Percentiles rank a stretch among this genome's conserved stretches.
These are phyloP conservation scores for Channa argus DNA, from an alignment of 2,113 vertebrate species.

Conservation along the genomic window DNA sequence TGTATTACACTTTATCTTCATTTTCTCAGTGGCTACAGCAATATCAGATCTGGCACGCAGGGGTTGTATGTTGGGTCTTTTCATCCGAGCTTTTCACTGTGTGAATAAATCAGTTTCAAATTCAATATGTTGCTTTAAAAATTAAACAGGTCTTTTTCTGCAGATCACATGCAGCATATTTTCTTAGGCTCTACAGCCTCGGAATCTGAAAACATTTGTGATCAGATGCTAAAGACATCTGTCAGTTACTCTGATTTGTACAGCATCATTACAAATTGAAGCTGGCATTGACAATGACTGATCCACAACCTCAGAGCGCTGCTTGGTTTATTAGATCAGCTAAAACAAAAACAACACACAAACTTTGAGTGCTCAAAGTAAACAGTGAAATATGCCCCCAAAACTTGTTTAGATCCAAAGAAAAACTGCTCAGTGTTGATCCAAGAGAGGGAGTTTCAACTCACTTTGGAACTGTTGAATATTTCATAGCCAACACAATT, in stretches of 20 bases:
- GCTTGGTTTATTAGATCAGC: conserved; percentile 20
- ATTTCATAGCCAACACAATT: conserved; percentile 63
- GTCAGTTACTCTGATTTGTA: conserved; percentile 11
- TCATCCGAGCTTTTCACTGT: conserved; percentile 10
- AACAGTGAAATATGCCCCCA: conserved; percentile 39
- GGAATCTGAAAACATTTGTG: background rate
- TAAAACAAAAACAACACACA: conserved; percentile 36
- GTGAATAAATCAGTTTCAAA: conserved; percentile 38
- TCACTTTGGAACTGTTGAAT: conserved; percentile 53
- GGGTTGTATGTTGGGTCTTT: conserved; percentile 22
- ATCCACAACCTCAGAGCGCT: conserved; percentile 22
- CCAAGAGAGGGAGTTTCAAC: conserved; percentile 34
- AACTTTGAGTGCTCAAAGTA: conserved; percentile 16
- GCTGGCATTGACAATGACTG: conserved; percentile 29
- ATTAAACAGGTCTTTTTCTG: background rate
- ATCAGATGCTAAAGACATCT: conserved; percentile 10
- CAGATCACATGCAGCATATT: background rate
- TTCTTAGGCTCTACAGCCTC: conserved; percentile 1
- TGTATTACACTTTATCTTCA: conserved; percentile 39
- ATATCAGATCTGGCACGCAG: conserved; percentile 17
- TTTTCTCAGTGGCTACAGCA: conserved; percentile 2
- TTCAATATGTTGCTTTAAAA: background rate
- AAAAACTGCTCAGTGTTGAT: conserved; percentile 32
- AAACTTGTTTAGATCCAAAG: conserved; percentile 47
- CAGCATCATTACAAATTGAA: conserved; percentile 9